phyloP scores from a whole-genome alignment of 2,113 vertebrate genomes.

The Urocitellus parryii region DNA sequence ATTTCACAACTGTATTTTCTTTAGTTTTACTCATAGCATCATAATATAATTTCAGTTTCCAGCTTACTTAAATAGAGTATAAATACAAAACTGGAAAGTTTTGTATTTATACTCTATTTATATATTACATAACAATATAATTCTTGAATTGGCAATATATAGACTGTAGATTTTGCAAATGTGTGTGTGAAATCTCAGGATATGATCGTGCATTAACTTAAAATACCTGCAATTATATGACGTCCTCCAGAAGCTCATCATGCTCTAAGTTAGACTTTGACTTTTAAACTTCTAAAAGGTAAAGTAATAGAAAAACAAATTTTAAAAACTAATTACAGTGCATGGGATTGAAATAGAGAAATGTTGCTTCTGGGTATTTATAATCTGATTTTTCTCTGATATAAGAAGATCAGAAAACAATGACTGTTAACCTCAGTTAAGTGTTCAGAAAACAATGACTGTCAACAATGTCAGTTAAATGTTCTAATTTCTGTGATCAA shows the following conservation, averaged over 20 bases:
- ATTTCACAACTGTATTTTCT: conserved; percentile 33
- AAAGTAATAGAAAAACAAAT: conserved; percentile 48
- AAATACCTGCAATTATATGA: conserved; percentile 24
- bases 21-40: conserved; percentile 20
- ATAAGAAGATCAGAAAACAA: conserved; percentile 12
- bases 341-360: conserved; percentile 9
- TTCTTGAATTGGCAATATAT: conserved; percentile 41
- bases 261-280: conserved; percentile 18
- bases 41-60: conserved; percentile 45
- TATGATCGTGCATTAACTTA: conserved; percentile 61
- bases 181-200: background rate
- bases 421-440: conserved; percentile 35
- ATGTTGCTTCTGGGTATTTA: background rate
- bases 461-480: conserved; percentile 17
- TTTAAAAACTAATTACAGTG: conserved; percentile 35
- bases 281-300: background rate
- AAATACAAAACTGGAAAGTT: background rate
- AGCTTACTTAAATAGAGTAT: background rate
- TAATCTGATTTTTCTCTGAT: conserved; percentile 55
- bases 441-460: conserved; percentile 44
- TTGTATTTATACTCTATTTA: conserved; percentile 24
- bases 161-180: background rate
- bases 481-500: conserved; percentile 33
- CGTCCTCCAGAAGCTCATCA: background rate
- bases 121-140: conserved; percentile 4